Evolutionary conservation across 2,113 vertebrate species (phyloP).

Genomic region (Donacobius atricapilla): DNA sequence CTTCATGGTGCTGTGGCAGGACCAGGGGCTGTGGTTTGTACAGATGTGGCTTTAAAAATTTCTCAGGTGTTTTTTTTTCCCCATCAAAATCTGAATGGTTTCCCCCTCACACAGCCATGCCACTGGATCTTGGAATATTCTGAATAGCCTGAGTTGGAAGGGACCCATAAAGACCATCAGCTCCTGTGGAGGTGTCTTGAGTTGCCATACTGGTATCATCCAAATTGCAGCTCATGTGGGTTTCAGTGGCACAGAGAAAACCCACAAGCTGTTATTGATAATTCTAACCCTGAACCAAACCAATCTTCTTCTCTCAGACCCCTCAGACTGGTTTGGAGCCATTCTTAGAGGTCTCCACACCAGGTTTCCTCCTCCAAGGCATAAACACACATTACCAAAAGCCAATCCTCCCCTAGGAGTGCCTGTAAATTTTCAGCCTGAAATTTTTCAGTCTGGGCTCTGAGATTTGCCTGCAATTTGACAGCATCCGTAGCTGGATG

Average conservation of each 20-base stretch:
- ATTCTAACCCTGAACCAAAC: background rate
- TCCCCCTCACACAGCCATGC: background rate
- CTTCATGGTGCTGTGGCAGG: background rate
- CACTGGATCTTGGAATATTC: background rate
- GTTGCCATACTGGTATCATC: background rate
- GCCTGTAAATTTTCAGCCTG: background rate
- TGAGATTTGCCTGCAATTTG: background rate
- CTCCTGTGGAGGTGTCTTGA: fast-evolving
- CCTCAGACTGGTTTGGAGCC: background rate
- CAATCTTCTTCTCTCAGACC: background rate
- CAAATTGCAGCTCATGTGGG: background rate
- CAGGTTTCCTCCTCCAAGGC: background rate
- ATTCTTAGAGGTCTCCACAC: background rate
- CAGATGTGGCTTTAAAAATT: background rate
- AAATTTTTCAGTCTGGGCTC: background rate
- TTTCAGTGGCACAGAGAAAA: background rate
- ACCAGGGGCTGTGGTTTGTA: background rate
- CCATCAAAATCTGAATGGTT: background rate
- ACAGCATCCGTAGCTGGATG: background rate
- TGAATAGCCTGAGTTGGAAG: background rate
- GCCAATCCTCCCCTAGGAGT: background rate
- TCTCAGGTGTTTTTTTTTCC: background rate
- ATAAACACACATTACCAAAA: background rate
- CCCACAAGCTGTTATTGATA: background rate
- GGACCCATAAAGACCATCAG: background rate